phyloP scores from a whole-genome alignment of 2,113 vertebrate genomes.

The Theristicus caerulescens region DNA sequence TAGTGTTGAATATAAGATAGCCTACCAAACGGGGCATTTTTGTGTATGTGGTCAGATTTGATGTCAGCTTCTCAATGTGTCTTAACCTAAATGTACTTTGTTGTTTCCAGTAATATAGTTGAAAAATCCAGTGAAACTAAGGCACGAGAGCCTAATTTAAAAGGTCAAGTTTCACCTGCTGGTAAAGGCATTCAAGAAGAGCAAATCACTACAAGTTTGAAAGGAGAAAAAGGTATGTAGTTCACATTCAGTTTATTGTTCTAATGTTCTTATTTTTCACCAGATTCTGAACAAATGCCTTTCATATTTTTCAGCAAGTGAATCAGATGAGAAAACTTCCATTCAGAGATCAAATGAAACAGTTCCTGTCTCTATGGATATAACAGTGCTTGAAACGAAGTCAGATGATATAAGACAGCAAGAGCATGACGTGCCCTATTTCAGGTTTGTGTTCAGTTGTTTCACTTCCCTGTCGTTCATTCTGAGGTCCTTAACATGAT shows the following conservation, averaged over 20 bases:
- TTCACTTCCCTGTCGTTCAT: neutral
- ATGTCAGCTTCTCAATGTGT: neutral
- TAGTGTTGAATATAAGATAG: neutral
- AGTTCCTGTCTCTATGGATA: neutral
- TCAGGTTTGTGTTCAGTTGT: conserved; percentile 68
- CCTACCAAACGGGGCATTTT: neutral
- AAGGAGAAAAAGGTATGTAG: conserved; percentile 30
- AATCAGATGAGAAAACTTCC: neutral
- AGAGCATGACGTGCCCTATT: conserved; percentile 74
- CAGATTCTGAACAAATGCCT: neutral
- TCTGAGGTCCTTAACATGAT: neutral
- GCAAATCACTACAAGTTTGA: neutral
- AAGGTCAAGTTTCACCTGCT: neutral
- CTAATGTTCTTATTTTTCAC: neutral
- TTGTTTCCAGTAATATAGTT: neutral
- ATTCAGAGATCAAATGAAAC: neutral
- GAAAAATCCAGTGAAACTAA: neutral
- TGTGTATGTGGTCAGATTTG: neutral
- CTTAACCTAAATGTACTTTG: neutral
- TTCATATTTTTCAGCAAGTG: conserved; percentile 23
- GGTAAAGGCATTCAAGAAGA: neutral
- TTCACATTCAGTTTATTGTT: neutral
- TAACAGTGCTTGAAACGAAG: neutral
- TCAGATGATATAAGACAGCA: neutral
- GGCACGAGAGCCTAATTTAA: neutral